These are phyloP conservation scores for Papilio polytes DNA, from an alignment of 1,140 invertebrate species.

Conservation along the genomic window DNA sequence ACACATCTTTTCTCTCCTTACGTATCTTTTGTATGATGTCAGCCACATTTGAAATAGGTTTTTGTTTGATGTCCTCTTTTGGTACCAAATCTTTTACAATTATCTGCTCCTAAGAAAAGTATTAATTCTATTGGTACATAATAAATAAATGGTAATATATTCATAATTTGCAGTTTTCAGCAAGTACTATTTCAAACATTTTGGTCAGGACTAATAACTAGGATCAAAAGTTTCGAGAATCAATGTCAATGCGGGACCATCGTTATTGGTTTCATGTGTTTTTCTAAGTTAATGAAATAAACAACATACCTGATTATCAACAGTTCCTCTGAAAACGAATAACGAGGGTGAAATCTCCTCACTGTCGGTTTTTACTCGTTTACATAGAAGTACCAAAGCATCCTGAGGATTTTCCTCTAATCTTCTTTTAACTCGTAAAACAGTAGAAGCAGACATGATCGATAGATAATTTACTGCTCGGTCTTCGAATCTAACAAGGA, in stretches of 20 bases:
- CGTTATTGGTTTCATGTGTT: neutral
- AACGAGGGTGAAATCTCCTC: slow-evolving; percentile 70
- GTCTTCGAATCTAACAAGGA: neutral
- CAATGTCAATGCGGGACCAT: neutral
- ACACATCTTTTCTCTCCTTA: slow-evolving; percentile 70
- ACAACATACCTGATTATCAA: slow-evolving; percentile 69
- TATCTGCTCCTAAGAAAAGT: slow-evolving; percentile 58
- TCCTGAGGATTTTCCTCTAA: slow-evolving; percentile 81
- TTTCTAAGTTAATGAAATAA: slow-evolving; percentile 11
- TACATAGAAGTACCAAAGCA: slow-evolving; percentile 78
- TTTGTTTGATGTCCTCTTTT: slow-evolving; percentile 56
- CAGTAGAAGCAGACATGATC: slow-evolving; percentile 67
- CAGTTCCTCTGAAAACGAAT: slow-evolving; percentile 79
- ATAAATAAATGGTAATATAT: too few relatives aligned
- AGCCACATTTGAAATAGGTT: slow-evolving; percentile 62
- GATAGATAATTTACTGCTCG: neutral
- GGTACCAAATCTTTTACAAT: slow-evolving; percentile 63
- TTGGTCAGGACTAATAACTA: too few relatives aligned
- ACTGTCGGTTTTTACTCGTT: slow-evolving; percentile 70
- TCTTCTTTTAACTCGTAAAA: slow-evolving; percentile 78
- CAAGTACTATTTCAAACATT: neutral
- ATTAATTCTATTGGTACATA: neutral
- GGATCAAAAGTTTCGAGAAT: neutral
- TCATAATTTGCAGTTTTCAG: neutral
- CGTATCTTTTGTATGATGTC: slow-evolving; percentile 80